Conservation (phyloP, 1,140 invertebrate genomes). For the Drosophila prosaltans region DNA sequence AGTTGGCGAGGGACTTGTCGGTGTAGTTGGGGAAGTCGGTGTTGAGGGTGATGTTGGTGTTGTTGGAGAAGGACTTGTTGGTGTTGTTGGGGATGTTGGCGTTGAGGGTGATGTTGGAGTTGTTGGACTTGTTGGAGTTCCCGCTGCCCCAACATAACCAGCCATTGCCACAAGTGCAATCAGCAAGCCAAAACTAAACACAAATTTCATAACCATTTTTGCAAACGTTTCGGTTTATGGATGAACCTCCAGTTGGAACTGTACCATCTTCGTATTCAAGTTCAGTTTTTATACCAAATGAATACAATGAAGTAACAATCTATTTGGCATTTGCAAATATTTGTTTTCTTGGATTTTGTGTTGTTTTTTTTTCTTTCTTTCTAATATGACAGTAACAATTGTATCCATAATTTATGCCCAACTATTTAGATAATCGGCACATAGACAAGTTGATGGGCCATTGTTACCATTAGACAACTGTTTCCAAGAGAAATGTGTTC, state of each 20-base stretch:
- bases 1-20: neutral
- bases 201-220: neutral
- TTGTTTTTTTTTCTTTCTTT: neutral
- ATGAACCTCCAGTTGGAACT: neutral
- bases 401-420: neutral
- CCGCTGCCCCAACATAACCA: neutral
- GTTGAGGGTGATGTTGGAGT: neutral
- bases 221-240: too few relatives aligned
- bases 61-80: too few relatives aligned
- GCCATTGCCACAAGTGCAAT: neutral
- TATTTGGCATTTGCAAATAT: neutral
- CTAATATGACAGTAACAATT: neutral
- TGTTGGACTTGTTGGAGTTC: neutral
- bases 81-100: too few relatives aligned
- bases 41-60: too few relatives aligned
- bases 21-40: too few relatives aligned
- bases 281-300: neutral
- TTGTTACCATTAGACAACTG: neutral
- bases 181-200: neutral
- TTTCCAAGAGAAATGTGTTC: constrained; percentile 8
- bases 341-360: neutral
- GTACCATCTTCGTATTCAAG: neutral
- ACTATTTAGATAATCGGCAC: neutral
- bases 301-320: neutral
- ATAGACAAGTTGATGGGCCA: neutral